A percentile compares a stretch with the other conserved stretches of the same genome.
phyloP scores from a whole-genome alignment of 2,113 vertebrate species.

The Lampris incognitus region DNA sequence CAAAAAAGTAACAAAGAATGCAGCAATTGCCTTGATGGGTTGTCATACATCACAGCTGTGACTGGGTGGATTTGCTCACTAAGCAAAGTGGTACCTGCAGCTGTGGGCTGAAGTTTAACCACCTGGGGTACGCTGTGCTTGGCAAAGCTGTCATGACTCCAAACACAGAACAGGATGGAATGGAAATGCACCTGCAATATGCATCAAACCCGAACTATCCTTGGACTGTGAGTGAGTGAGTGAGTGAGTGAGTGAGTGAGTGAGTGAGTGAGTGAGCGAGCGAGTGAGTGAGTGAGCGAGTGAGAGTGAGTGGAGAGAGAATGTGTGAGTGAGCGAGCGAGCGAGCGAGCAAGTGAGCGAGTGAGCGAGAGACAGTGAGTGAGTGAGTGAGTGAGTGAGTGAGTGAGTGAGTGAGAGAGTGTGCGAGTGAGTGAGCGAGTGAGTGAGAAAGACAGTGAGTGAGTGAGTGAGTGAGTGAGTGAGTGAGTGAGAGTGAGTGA shows the following conservation, averaged over 20 bases:
- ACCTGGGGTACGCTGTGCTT: constrained; percentile 25
- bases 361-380: no score
- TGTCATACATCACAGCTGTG: constrained; percentile 36
- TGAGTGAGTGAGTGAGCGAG: constrained; percentile 14
- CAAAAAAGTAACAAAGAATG: constrained; percentile 4
- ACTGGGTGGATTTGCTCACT: constrained; percentile 27
- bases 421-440: no score
- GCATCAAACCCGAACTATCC: constrained; percentile 4
- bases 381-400: no score
- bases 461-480: constrained; percentile 3
- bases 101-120: constrained; percentile 28
- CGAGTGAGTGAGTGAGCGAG: constrained; percentile 11
- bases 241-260: background rate
- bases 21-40: constrained; percentile 11
- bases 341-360: no score
- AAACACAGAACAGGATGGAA: constrained; percentile 23
- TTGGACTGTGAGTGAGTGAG: background rate
- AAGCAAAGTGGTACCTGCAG: background rate
- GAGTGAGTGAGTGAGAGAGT: no score
- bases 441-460: background rate
- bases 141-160: constrained; percentile 13
- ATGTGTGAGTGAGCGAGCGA: no score
- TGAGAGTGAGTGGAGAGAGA: background rate
- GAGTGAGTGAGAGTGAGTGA: background rate
- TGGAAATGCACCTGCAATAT: constrained; percentile 41